These are phyloP conservation scores for Thunnus maccoyii DNA, from an alignment of 2,113 vertebrate genomes.

Conservation along the genomic window DNA sequence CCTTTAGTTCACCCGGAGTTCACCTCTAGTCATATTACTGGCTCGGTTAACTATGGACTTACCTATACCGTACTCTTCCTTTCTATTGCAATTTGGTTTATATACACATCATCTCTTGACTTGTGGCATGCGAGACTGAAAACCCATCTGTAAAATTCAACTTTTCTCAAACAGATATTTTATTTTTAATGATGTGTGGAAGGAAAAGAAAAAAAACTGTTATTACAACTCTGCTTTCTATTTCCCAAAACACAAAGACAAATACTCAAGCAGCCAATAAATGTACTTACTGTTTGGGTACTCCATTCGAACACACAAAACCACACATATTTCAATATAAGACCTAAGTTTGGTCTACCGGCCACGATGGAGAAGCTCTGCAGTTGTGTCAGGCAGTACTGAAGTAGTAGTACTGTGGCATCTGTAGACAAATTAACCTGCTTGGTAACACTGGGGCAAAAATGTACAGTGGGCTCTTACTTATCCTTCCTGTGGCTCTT, in stretches of 20 bases:
- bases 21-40: conserved; percentile 23
- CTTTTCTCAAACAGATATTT: neutral
- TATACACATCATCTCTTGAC: neutral
- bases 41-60: conserved; percentile 8
- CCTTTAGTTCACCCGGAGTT: conserved; percentile 55
- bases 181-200: neutral
- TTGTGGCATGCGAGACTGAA: neutral
- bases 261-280: neutral
- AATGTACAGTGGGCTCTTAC: neutral
- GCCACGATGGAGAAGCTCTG: neutral
- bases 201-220: neutral
- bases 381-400: neutral
- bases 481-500: neutral
- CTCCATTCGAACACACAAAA: neutral
- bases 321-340: neutral
- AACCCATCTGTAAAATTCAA: neutral
- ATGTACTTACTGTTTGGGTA: neutral
- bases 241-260: neutral
- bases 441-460: neutral
- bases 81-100: neutral
- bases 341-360: neutral
- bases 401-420: neutral
- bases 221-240: neutral
- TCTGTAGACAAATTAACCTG: neutral
- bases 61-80: neutral